Evolutionary conservation across 2,113 vertebrate species (phyloP).

Genomic region (Pheucticus melanocephalus): DNA sequence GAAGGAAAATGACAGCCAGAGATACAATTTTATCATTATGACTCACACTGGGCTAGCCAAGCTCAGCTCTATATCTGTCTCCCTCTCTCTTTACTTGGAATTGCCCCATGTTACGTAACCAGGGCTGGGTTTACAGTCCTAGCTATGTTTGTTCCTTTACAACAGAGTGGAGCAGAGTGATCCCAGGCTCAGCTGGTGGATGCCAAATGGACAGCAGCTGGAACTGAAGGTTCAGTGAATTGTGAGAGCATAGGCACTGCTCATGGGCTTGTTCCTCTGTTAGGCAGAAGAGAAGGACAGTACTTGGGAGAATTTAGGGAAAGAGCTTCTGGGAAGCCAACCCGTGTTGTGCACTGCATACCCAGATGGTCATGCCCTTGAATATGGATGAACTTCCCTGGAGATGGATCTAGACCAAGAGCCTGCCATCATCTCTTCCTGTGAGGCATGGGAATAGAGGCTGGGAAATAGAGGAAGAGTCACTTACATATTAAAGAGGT

Average conservation of each 20-base stretch:
- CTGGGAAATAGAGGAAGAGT: not conserved
- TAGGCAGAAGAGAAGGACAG: not conserved
- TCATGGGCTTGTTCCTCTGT: not conserved
- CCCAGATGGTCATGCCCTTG: not conserved
- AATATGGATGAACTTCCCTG: not conserved
- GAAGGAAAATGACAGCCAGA: not conserved
- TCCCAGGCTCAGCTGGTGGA: not conserved
- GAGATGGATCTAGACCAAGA: not conserved
- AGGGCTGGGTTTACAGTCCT: not conserved
- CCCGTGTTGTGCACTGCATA: not conserved
- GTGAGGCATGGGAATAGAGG: not conserved
- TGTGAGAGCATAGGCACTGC: not conserved
- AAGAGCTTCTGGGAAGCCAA: not conserved
- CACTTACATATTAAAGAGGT: conserved; percentile 98
- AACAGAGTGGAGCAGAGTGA: not conserved
- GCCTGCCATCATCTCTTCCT: not conserved
- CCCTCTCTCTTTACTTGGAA: not conserved
- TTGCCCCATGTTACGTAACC: not conserved
- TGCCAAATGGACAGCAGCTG: not conserved
- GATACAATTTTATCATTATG: not conserved
- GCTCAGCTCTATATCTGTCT: not conserved
- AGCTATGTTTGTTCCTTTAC: not conserved
- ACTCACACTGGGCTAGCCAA: not conserved
- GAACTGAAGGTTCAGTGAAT: not conserved
- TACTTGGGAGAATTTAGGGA: not conserved